Evolutionary conservation across 2,888 invertebrate species (phyloP), one percentile per base, ranked within the genome.

Genomic region (Anthrax anthrax): DNA sequence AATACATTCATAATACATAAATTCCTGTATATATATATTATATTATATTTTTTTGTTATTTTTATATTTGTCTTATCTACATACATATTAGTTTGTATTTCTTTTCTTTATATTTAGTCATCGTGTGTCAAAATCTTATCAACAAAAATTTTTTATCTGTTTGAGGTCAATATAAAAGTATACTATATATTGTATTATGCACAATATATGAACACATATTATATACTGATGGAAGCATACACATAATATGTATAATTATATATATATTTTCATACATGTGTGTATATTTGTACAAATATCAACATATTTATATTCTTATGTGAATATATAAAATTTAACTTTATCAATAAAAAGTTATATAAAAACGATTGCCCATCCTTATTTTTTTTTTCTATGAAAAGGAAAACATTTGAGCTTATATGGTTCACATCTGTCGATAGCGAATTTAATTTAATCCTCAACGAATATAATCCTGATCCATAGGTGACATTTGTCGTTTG

Each of bases 361-460:
- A n/a, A n/a, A n/a, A n/a, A n/a, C n/a, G n/a, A n/a, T n/a, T n/a
- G n/a, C n/a, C n/a, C n/a, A n/a, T n/a, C n/a, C n/a, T n/a, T n/a
- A n/a, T n/a, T n/a, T n/a, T n/a, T n/a, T n/a, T n/a, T n/a, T n/a
- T n/a, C n/a, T 23, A 23, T 27, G 9, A 27, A 27, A 9, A 27
- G 9, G 8, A 27, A 9, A 27, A 27, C 5, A 27, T 27, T 27
- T 9, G 23, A 8, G 23, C 23, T 27, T 27, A 8, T 32, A 32
- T 32, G 29, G 29, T 32, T 32, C 29, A 5, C 40, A 45, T 45
- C 45, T 40, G 45, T 36, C n/a, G 23, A 18, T 23, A 37, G 13
- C 27, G 36, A 45, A 39, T 45, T 45, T 40, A 40, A 39, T 39
- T 45, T 39, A 45, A 39, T 40, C 34, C 40, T 45, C 23, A 23